A percentile compares a stretch with the other conserved stretches of the same genome.
Conservation (phyloP, 1,140 invertebrate genomes). For the Drosophila elegans region DNA sequence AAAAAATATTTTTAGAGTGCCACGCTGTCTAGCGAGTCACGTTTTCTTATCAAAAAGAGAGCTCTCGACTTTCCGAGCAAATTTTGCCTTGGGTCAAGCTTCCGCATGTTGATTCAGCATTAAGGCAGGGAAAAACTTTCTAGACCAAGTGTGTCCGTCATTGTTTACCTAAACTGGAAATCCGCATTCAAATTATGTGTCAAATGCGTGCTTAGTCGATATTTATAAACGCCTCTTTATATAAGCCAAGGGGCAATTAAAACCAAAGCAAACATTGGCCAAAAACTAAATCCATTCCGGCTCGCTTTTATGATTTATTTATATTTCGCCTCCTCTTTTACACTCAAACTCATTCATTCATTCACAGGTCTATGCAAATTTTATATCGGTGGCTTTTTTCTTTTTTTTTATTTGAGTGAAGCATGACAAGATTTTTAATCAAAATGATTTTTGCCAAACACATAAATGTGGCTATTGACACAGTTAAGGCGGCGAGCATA, state of each 20-base stretch:
- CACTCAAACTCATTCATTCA: slow-evolving; percentile 39
- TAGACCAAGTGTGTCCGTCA: slow-evolving; percentile 38
- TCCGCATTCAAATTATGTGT: slow-evolving; percentile 64
- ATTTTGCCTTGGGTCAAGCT: slow-evolving; percentile 36
- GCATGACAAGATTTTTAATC: slow-evolving; percentile 81
- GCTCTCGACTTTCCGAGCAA: slow-evolving; percentile 32
- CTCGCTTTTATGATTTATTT: slow-evolving; percentile 48
- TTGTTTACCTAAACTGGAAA: slow-evolving; percentile 33
- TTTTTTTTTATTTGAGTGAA: slow-evolving; percentile 60
- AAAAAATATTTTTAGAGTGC: slow-evolving; percentile 23
- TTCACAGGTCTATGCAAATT: slow-evolving; percentile 75
- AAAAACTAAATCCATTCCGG: slow-evolving; percentile 24
- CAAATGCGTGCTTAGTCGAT: slow-evolving; percentile 49
- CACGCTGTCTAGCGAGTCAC: slow-evolving; percentile 62
- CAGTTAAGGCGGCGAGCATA: slow-evolving; percentile 64
- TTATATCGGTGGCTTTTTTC: slow-evolving; percentile 38
- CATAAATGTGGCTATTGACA: slow-evolving; percentile 78
- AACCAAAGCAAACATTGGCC: slow-evolving; percentile 69
- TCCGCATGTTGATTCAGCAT: slow-evolving; percentile 53
- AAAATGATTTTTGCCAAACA: slow-evolving; percentile 70
- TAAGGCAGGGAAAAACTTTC: slow-evolving; percentile 49
- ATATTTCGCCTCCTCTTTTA: slow-evolving; percentile 29
- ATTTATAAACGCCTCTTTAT: slow-evolving; percentile 54
- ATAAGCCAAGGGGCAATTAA: slow-evolving; percentile 63
- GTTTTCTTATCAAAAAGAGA: slow-evolving; percentile 55